Percentiles rank a stretch among this genome's conserved stretches.
These are phyloP conservation scores for Excalfactoria chinensis DNA, from an alignment of 2,113 vertebrate species.

Conservation along the genomic window DNA sequence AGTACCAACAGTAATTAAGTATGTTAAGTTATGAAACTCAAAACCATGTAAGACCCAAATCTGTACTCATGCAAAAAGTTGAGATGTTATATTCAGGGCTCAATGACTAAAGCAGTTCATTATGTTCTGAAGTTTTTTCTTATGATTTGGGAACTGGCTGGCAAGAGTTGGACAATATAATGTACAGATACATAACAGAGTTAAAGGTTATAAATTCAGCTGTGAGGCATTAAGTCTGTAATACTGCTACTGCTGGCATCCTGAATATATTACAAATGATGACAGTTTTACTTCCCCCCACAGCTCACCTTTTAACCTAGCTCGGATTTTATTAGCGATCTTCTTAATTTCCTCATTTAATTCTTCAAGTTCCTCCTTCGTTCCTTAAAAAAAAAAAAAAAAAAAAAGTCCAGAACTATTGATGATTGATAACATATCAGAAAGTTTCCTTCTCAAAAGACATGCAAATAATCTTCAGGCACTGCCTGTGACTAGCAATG, in stretches of 20 bases:
- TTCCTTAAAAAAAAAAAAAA: constrained; percentile 78
- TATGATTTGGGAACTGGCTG: background rate
- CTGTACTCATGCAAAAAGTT: background rate
- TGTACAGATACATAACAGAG: background rate
- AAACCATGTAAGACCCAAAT: background rate
- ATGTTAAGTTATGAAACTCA: background rate
- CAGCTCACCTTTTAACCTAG: constrained; percentile 86
- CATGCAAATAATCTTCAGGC: background rate
- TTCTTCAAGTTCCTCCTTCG: constrained; percentile 90
- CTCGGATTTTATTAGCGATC: constrained; percentile 87
- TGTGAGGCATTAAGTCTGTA: background rate
- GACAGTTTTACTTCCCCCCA: background rate
- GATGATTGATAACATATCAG: background rate
- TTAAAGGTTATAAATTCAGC: background rate
- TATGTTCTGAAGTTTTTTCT: background rate
- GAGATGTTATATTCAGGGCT: background rate
- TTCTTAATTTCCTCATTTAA: constrained; percentile 93
- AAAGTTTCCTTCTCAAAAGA: background rate
- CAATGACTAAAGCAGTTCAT: background rate
- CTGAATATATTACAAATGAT: background rate
- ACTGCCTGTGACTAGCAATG: no score
- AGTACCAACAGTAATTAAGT: background rate
- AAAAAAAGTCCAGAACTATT: background rate
- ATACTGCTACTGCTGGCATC: background rate
- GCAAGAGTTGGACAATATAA: background rate